Evolutionary conservation across 2,888 invertebrate genomes (phyloP).

Genomic region (Sabellastarte sp.): DNA sequence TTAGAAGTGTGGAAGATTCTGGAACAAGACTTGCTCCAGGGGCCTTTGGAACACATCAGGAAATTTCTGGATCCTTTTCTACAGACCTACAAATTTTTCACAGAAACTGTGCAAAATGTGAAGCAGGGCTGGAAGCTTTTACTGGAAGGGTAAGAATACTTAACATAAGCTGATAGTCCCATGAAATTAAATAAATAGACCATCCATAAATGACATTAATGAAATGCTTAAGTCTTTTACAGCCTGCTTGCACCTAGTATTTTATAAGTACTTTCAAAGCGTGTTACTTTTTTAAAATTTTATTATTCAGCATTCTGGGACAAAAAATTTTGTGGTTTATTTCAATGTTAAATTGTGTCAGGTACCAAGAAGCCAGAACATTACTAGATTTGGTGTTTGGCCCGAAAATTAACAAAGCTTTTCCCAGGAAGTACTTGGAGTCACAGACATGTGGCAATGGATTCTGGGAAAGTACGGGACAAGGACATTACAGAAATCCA

Average conservation of each 20-base stretch:
- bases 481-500: constrained; percentile 2
- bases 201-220: too few relatives aligned
- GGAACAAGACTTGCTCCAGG: too few relatives aligned
- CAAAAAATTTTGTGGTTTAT: too few relatives aligned
- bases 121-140: constrained; percentile 8
- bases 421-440: constrained; percentile 27
- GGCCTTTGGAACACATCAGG: not conserved
- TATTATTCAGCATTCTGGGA: too few relatives aligned
- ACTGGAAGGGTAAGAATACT: constrained; percentile 6
- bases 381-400: constrained; percentile 32
- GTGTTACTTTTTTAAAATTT: too few relatives aligned
- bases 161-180: too few relatives aligned
- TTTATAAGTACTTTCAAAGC: too few relatives aligned
- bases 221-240: too few relatives aligned
- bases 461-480: constrained; percentile 8
- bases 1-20: not conserved
- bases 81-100: constrained; percentile 5
- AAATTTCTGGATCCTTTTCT: constrained; percentile 4
- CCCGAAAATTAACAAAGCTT: constrained; percentile 35
- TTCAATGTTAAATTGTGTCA: too few relatives aligned
- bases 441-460: constrained; percentile 8
- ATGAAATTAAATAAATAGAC: too few relatives aligned
- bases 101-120: constrained; percentile 1
- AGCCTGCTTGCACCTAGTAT: too few relatives aligned
- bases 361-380: constrained; percentile 7